Percentiles rank a stretch among this genome's conserved stretches.
phyloP scores from a whole-genome alignment of 2,113 vertebrate species.

The Nicator chloris region DNA sequence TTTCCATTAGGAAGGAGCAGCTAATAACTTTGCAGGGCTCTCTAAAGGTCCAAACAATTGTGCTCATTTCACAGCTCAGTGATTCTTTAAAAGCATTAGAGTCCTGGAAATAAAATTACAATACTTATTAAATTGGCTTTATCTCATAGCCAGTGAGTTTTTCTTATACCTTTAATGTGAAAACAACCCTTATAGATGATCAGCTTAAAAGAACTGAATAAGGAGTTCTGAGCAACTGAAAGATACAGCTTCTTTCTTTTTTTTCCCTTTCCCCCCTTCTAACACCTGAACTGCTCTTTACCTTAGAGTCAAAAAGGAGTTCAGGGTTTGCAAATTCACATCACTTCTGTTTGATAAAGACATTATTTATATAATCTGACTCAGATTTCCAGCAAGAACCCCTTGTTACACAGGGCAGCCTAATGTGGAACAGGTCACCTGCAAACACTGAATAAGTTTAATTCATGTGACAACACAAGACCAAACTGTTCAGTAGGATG shows the following conservation, averaged over 20 bases:
- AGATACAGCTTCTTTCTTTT: not conserved
- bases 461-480: not conserved
- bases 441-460: not conserved
- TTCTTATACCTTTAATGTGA: not conserved
- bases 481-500: accelerated
- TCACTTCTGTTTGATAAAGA: not conserved
- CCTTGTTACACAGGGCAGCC: not conserved
- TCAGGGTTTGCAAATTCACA: not conserved
- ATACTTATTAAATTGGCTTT: not conserved
- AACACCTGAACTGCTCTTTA: not conserved
- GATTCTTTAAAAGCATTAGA: not conserved
- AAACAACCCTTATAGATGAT: not conserved
- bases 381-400: not conserved
- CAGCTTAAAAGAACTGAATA: not conserved
- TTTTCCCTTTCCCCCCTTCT: not conserved
- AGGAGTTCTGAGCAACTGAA: not conserved
- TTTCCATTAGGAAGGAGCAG: not conserved
- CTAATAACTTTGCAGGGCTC: not conserved
- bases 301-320: not conserved
- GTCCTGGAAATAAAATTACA: not conserved
- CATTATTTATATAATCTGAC: not conserved
- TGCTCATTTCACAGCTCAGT: conserved; percentile 16
- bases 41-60: not conserved
- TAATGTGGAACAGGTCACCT: not conserved
- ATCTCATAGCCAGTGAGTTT: not conserved